Percentiles rank a stretch among this genome's conserved stretches.
Conservation (phyloP, 2,888 invertebrate genomes). For the Dryadula phaetusa region DNA sequence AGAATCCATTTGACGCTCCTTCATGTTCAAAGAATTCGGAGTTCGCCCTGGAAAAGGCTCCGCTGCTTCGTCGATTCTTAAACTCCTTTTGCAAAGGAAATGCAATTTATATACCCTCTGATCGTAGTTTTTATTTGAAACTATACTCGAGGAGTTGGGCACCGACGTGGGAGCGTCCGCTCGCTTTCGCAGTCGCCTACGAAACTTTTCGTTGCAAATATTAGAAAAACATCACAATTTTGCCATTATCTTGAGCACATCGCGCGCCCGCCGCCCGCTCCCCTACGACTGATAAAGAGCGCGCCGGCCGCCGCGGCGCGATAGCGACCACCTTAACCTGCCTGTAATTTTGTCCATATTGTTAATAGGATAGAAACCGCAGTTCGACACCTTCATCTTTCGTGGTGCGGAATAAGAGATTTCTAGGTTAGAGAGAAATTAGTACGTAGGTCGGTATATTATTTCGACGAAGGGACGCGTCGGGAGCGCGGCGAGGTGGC, state of each 20-base stretch:
- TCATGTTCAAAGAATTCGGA: conserved; percentile 35
- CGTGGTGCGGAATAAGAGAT: conserved; percentile 79
- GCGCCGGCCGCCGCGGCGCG: conserved; percentile 68
- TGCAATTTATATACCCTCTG: not conserved
- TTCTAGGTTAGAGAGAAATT: conserved; percentile 78
- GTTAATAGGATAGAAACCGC: conserved; percentile 74
- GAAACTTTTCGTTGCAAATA: conserved; percentile 51
- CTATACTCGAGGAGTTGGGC: conserved; percentile 40
- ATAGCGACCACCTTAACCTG: conserved; percentile 69
- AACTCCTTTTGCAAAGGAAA: conserved; percentile 43
- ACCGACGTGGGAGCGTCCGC: conserved; percentile 42
- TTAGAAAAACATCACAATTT: conserved; percentile 83
- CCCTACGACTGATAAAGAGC: conserved; percentile 76
- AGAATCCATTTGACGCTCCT: conserved; percentile 58
- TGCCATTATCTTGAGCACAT: conserved; percentile 75
- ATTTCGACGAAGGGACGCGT: conserved; percentile 75
- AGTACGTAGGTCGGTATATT: conserved; percentile 77
- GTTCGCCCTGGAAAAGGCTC: conserved; percentile 29
- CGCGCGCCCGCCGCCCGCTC: conserved; percentile 66
- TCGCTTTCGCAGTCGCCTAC: conserved; percentile 44
- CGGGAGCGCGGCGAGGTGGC: conserved; percentile 56
- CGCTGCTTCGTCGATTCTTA: conserved; percentile 54
- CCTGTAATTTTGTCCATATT: conserved; percentile 79
- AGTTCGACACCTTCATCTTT: conserved; percentile 78
- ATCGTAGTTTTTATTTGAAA: not conserved